Base-by-base conservation (phyloP, 2,888 invertebrate genomes). In the Xanthorhoe spadicearia region DNA sequence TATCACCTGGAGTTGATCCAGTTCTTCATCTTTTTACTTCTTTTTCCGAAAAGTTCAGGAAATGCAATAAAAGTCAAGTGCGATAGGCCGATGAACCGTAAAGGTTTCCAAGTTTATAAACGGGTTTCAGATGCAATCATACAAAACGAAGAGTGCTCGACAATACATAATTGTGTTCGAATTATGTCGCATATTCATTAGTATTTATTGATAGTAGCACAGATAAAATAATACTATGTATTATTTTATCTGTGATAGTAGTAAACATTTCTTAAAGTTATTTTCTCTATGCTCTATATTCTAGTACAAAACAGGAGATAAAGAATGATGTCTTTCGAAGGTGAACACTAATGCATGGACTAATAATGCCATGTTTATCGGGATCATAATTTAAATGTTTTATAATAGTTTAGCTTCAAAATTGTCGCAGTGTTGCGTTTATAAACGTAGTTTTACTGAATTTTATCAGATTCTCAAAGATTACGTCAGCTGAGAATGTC, bases 1-100 rank as follows among this genome's bases (percentile, higher is more conserved):
- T 92, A 92, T 81, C 74, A 74, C 68, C 71, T 61, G 50, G 57
- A 75, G 79, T 68, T 79, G 83, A 75, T 86, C 84, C 82, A 87
- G 85, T 87, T 89, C 79, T 67, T 32, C 32, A 32, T 6, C 79
- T 81, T 82, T 81, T 71, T 71, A 83, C 78, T 18, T 17, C 23
- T 53, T 46, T 57, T 62, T 66, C 77, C 75, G 69, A 86, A 84
- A 87, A 87, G 86, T 83, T 85, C 89, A 90, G 91, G 92, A 92
- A 90, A 84, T 75, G 65, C 75, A 15, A 72, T 89, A 85, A 92
- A 92, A 90, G 90, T 90, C 91, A 92, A 92, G 91, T 83, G 76
- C 87, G 77, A 71, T 70, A 70, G 87, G 83, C 65, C 87, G 86
- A 86, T 84, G 87, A 84, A 80, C 89, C 76, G 48, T 68, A 71